These are phyloP conservation scores for Pristionchus fissidentatus DNA, from an alignment of 2,888 invertebrate genomes.

Conservation along the genomic window DNA sequence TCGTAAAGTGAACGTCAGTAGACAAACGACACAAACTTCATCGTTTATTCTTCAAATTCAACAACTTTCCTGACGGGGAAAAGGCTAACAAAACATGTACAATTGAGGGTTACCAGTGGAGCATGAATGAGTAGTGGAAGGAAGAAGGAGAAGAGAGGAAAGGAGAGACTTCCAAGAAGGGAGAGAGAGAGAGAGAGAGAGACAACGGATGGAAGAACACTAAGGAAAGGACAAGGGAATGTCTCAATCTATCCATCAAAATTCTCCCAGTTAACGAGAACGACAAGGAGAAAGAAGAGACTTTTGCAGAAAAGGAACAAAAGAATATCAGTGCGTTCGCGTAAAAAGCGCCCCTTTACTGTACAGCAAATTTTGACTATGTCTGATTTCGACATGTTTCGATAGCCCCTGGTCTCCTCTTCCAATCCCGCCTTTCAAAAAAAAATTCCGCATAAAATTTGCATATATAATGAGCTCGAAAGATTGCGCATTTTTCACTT, in stretches of 20 bases:
- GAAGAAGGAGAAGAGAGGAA: background rate
- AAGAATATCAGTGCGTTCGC: too few species aligned
- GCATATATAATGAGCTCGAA: too few species aligned
- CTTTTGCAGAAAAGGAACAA: too few species aligned
- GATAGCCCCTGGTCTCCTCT: too few species aligned
- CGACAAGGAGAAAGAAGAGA: background rate
- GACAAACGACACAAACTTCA: background rate
- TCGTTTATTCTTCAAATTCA: constrained; percentile 10
- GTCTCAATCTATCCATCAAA: background rate
- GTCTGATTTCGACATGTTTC: too few species aligned
- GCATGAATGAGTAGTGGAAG: constrained; percentile 1
- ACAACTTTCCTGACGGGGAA: background rate
- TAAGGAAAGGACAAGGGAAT: background rate
- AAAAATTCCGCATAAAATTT: too few species aligned
- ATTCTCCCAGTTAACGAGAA: background rate
- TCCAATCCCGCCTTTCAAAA: too few species aligned
- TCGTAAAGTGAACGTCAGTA: too few species aligned
- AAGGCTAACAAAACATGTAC: background rate
- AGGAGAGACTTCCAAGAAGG: constrained; percentile 23
- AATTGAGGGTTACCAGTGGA: constrained; percentile 21
- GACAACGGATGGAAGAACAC: constrained; percentile 2
- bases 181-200: background rate
- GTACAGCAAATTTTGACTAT: too few species aligned
- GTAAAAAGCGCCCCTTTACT: too few species aligned
- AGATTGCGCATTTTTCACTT: too few species aligned